These are phyloP conservation scores for Odontomyia ornata DNA, from an alignment of 2,888 invertebrate genomes.

Conservation along the genomic window DNA sequence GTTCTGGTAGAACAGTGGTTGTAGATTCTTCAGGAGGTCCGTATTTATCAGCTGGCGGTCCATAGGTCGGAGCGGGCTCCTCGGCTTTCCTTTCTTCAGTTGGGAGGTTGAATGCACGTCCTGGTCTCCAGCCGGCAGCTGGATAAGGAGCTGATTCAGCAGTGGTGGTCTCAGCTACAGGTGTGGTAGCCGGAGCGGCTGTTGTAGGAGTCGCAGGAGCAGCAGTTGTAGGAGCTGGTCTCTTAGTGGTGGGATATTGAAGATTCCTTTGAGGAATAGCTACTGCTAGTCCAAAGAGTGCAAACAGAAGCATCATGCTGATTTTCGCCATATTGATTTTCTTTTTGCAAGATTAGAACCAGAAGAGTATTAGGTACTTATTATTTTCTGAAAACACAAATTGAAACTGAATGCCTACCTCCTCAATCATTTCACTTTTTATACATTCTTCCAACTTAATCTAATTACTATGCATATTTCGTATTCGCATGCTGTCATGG, in stretches of 20 bases:
- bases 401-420: slow-evolving; percentile 36
- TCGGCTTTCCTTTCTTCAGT: slow-evolving; percentile 50
- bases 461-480: slow-evolving; percentile 19
- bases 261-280: slow-evolving; percentile 33
- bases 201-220: slow-evolving; percentile 28
- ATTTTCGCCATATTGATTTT: slow-evolving; percentile 31
- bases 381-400: slow-evolving; percentile 18
- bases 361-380: neutral
- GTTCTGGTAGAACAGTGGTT: slow-evolving; percentile 22
- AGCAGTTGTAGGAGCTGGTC: slow-evolving; percentile 20
- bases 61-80: slow-evolving; percentile 19
- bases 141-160: slow-evolving; percentile 55
- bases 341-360: neutral
- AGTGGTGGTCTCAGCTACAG: neutral
- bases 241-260: slow-evolving; percentile 1
- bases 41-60: slow-evolving; percentile 41
- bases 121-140: slow-evolving; percentile 56
- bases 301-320: neutral
- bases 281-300: slow-evolving; percentile 5
- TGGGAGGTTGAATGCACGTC: slow-evolving; percentile 55
- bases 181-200: neutral
- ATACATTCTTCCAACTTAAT: slow-evolving; percentile 13
- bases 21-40: slow-evolving; percentile 35
- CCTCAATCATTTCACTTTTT: slow-evolving; percentile 39
- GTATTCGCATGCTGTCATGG: slow-evolving; percentile 20